A percentile compares a stretch with the other conserved stretches of the same genome.
Evolutionary conservation across 2,888 invertebrate species (phyloP).

Genomic region (Hypomecis atomaria): DNA sequence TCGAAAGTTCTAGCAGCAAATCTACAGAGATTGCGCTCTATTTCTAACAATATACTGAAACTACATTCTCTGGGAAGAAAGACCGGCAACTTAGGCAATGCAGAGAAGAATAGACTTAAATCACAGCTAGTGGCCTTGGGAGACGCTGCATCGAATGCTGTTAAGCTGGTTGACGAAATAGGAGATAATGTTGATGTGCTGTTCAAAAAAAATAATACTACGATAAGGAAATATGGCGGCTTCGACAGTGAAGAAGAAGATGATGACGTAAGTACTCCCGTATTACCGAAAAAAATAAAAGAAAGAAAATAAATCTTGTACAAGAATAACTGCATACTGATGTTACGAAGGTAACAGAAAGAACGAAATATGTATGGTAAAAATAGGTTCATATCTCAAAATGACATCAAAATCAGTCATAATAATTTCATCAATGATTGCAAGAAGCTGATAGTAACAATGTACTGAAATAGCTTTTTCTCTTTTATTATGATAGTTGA

Average conservation of each 20-base stretch:
- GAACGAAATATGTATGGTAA: too few relatives aligned
- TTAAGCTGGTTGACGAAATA: constrained; percentile 82
- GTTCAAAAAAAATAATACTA: constrained; percentile 61
- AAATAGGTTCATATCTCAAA: too few relatives aligned
- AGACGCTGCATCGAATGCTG: constrained; percentile 84
- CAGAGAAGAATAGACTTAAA: constrained; percentile 84
- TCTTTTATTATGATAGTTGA: too few relatives aligned
- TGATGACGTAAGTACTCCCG: constrained; percentile 63
- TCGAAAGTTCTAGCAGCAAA: constrained; percentile 80
- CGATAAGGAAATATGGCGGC: constrained; percentile 63
- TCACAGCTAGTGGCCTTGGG: constrained; percentile 83
- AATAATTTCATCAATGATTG: too few relatives aligned
- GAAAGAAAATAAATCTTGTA: too few relatives aligned
- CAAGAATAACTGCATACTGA: too few relatives aligned
- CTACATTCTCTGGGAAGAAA: constrained; percentile 86
- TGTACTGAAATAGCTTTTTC: too few relatives aligned
- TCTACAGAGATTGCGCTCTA: constrained; percentile 83
- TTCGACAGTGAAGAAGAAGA: constrained; percentile 49
- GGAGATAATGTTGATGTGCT: constrained; percentile 79
- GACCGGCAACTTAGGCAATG: constrained; percentile 80
- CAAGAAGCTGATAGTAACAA: too few relatives aligned
- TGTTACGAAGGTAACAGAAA: too few relatives aligned
- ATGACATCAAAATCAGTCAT: too few relatives aligned
- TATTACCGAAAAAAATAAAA: constrained; percentile 24
- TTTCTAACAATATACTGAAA: constrained; percentile 84